Base-by-base conservation (phyloP, 2,888 invertebrate genomes). In the Pasiphila rectangulata region DNA sequence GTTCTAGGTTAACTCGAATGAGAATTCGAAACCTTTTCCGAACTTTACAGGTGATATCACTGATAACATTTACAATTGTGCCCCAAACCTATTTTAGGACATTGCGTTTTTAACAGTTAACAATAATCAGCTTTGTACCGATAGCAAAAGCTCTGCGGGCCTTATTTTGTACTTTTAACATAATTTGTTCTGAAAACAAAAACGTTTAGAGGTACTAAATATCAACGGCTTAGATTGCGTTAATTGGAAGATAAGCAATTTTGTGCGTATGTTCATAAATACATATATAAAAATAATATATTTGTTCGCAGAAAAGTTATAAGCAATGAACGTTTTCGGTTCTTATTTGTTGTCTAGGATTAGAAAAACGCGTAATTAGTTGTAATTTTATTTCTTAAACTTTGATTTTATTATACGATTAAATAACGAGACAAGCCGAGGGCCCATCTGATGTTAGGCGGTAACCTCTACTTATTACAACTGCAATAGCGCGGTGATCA, bases 31-130 rank as follows among this genome's bases (percentile, higher is more conserved):
- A 30, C 17, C 36, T 21, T 29, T 37, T 9, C 3, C 27, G 27
- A 41, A 21, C 41, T 41, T 36, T 13, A 30, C 40, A 25, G 29
- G 24, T 37, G 21, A 36, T 36, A 9, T n/a, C 32, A 39, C 19
- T 21, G 7, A 6, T 7, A 21, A 32, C 9, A 17, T 9, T n/a
- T 17, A 30, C 10, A 5, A 32, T 16, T 9, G 9, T 5, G 9
- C 15, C 10, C 21, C 21, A 21, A 1, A 4, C 4, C 10, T 32
- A 10, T 32, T 32, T 19, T 32, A 10, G 9, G n/a, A 17, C 2
- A 4, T 4, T 16, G 1, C 17, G 4, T n/a, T n/a, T 2, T 2
- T 4, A 32, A 30, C 5, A 17, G 17, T 30, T 30, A 17, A n/a
- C 16, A 32, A 19, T 30, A 30, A 32, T 6, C 32, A 32, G 17